Conservation (phyloP, 2,797 vertebrate genomes). For the Urosaurus nigricauda region DNA sequence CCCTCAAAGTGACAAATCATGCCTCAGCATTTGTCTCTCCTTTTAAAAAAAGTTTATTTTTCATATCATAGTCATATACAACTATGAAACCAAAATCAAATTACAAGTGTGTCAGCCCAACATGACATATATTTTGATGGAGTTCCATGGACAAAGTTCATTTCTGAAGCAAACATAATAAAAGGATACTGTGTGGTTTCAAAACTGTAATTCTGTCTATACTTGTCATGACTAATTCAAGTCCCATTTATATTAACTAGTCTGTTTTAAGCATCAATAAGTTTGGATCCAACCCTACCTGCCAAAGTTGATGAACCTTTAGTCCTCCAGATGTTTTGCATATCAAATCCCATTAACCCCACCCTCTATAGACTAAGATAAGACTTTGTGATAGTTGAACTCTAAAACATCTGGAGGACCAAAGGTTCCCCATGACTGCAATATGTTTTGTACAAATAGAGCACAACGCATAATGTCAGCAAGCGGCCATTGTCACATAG, state of each 20-base stretch:
- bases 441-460: too few species aligned
- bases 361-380: background rate
- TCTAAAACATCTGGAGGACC: background rate
- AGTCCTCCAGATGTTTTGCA: background rate
- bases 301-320: background rate
- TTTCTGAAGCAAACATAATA: too few species aligned
- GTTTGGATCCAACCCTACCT: background rate
- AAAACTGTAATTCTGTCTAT: background rate
- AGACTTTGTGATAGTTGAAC: background rate
- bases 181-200: background rate
- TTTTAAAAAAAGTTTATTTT: too few species aligned
- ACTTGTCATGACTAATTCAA: background rate
- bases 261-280: background rate
- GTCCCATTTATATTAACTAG: background rate
- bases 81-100: too few species aligned
- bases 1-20: too few species aligned
- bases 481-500: background rate
- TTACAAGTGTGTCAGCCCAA: too few species aligned
- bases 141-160: too few species aligned
- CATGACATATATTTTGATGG: too few species aligned
- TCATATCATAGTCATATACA: too few species aligned
- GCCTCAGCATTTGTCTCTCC: too few species aligned
- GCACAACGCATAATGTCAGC: background rate
- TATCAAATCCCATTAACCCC: background rate
- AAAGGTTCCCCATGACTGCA: background rate